Conservation (phyloP, 2,888 invertebrate species). For the Drosophila subsilvestris region DNA sequence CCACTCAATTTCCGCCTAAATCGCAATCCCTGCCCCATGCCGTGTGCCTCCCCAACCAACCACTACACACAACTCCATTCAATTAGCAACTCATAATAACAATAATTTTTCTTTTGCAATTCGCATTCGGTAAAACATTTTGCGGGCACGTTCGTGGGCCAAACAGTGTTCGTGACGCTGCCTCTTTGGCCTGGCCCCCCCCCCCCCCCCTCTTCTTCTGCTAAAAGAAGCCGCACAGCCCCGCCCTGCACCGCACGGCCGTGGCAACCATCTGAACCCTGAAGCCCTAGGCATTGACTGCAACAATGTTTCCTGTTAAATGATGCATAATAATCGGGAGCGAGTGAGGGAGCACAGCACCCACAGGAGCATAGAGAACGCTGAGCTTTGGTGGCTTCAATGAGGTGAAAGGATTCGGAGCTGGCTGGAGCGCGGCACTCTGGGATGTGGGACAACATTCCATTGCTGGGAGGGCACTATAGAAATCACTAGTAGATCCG, state of each 20-base stretch:
- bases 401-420: slow-evolving; percentile 34
- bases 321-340: slow-evolving; percentile 77
- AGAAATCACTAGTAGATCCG: slow-evolving; percentile 59
- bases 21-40: slow-evolving; percentile 2
- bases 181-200: slow-evolving; percentile 35
- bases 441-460: slow-evolving; percentile 65
- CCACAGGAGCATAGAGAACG: slow-evolving; percentile 8
- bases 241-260: no score
- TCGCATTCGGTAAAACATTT: slow-evolving; percentile 75
- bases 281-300: slow-evolving; percentile 68
- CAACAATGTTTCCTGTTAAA: slow-evolving; percentile 79
- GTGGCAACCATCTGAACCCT: slow-evolving; percentile 13
- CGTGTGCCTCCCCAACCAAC: slow-evolving; percentile 5
- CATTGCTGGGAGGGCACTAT: slow-evolving; percentile 47
- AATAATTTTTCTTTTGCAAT: slow-evolving; percentile 76
- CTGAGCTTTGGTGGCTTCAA: slow-evolving; percentile 64
- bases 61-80: slow-evolving; percentile 68
- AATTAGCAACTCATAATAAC: slow-evolving; percentile 80
- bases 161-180: slow-evolving; percentile 67
- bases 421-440: slow-evolving; percentile 6
- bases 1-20: background rate
- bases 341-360: slow-evolving; percentile 29
- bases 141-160: slow-evolving; percentile 66
- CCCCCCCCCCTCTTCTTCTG: no score
- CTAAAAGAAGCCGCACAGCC: slow-evolving; percentile 2